A percentile compares a stretch with the other conserved stretches of the same genome.
These are phyloP conservation scores for Amphipyra tragopoginis DNA, from an alignment of 2,888 invertebrate genomes.

Conservation along the genomic window DNA sequence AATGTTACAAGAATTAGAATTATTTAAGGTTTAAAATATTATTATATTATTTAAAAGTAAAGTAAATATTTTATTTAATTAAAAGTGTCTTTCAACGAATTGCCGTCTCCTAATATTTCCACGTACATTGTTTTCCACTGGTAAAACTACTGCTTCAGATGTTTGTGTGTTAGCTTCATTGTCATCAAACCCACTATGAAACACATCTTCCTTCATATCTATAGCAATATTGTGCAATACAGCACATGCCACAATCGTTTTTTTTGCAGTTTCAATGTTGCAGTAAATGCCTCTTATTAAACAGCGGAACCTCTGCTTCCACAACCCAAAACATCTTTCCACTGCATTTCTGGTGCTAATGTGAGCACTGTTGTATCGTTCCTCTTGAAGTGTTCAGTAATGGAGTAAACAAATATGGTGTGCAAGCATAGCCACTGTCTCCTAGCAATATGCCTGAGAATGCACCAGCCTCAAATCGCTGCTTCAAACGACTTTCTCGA, in stretches of 20 bases:
- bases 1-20: background rate
- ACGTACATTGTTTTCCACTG: conserved; percentile 7
- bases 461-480: conserved; percentile 29
- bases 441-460: too few relatives aligned
- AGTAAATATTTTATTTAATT: conserved; percentile 5
- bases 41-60: too few relatives aligned
- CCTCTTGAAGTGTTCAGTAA: too few relatives aligned
- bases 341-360: background rate
- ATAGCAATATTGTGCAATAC: conserved; percentile 10
- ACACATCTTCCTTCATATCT: conserved; percentile 2
- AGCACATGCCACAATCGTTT: conserved; percentile 5
- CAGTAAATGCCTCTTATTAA: background rate
- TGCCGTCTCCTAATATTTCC: conserved; percentile 7
- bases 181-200: background rate
- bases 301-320: conserved; percentile 5
- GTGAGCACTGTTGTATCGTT: too few relatives aligned
- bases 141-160: conserved; percentile 2
- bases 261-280: conserved; percentile 4
- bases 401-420: too few relatives aligned
- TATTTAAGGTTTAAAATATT: too few relatives aligned
- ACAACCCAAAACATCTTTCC: conserved; percentile 5
- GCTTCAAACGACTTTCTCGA: conserved; percentile 29
- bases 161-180: conserved; percentile 4
- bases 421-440: too few relatives aligned
- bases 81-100: conserved; percentile 9